A percentile compares a stretch with the other conserved stretches of the same genome.
These are phyloP conservation scores for Silurus asotus DNA, from an alignment of 2,113 vertebrate species.

Conservation along the genomic window DNA sequence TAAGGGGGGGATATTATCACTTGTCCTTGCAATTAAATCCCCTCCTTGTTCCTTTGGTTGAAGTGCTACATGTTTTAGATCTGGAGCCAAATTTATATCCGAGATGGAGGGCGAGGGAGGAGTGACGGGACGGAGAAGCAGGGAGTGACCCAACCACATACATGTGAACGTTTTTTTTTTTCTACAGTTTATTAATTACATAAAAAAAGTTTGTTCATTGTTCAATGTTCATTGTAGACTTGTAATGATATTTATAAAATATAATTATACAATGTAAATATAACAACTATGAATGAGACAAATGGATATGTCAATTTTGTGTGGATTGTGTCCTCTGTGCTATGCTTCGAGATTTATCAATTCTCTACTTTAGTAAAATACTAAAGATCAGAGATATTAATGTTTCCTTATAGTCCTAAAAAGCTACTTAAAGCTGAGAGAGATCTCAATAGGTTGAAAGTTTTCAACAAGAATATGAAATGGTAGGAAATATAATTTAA, in stretches of 20 bases:
- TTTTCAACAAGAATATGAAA: too few species aligned
- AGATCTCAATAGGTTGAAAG: not conserved
- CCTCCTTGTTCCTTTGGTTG: not conserved
- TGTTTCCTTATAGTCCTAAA: not conserved
- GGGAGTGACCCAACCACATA: not conserved
- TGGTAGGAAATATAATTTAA: too few species aligned
- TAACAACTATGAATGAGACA: not conserved
- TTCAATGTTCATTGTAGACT: not conserved
- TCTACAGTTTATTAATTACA: not conserved
- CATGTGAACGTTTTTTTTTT: not conserved
- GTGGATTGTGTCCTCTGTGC: not conserved
- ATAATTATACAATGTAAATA: not conserved
- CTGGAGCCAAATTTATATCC: constrained; percentile 27
- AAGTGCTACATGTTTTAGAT: not conserved
- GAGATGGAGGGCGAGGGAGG: not conserved
- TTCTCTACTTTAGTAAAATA: not conserved
- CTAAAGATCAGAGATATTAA: not conserved
- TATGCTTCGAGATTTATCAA: not conserved
- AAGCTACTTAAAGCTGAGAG: not conserved
- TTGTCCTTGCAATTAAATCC: not conserved
- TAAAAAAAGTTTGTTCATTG: too few species aligned
- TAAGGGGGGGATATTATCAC: not conserved
- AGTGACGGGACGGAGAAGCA: not conserved
- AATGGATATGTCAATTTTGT: not conserved
- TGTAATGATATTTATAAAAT: not conserved